phyloP scores from a whole-genome alignment of 2,113 vertebrate species.

The Lepus timidus region DNA sequence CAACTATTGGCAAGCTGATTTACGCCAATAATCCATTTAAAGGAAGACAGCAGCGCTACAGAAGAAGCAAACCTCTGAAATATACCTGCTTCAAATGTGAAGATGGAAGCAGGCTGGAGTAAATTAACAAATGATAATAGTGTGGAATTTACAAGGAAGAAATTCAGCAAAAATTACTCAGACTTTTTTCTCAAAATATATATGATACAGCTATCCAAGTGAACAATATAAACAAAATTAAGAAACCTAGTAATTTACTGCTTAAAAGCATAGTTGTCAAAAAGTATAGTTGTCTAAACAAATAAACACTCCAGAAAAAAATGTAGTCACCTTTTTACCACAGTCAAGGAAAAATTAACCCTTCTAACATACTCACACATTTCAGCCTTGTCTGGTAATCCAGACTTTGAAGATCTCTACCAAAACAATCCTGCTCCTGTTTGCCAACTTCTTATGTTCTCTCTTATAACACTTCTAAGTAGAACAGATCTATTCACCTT shows the following conservation, averaged over 20 bases:
- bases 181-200: neutral
- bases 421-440: neutral
- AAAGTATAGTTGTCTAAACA: slow-evolving; percentile 2
- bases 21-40: slow-evolving; percentile 50
- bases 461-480: neutral
- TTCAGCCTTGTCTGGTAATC: slow-evolving; percentile 30
- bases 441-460: neutral
- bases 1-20: slow-evolving; percentile 31
- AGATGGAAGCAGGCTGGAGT: neutral
- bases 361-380: slow-evolving; percentile 19
- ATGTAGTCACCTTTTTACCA: slow-evolving; percentile 19
- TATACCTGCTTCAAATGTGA: slow-evolving; percentile 12
- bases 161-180: slow-evolving; percentile 14
- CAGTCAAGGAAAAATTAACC: slow-evolving; percentile 18
- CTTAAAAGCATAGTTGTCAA: neutral
- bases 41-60: neutral
- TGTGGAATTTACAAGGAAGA: slow-evolving; percentile 4
- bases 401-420: slow-evolving; percentile 22
- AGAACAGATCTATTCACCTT: neutral
- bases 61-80: neutral
- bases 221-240: slow-evolving; percentile 9
- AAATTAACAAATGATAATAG: slow-evolving; percentile 4
- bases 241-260: slow-evolving; percentile 22
- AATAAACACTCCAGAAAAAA: slow-evolving; percentile 46
- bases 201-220: neutral